phyloP scores from a whole-genome alignment of 2,888 invertebrate species.

The Geotrupes spiniger region DNA sequence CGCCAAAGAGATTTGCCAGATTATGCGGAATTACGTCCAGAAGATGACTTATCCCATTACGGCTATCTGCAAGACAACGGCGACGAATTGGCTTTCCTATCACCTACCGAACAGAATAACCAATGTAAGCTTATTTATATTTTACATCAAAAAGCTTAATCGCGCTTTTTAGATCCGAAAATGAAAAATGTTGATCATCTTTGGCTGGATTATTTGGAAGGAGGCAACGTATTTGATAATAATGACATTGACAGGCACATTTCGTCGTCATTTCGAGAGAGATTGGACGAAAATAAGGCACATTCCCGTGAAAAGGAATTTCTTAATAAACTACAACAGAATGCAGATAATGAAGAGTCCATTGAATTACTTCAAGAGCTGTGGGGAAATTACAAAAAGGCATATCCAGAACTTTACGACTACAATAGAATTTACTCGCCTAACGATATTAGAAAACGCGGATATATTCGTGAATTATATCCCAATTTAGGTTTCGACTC shows the following conservation, averaged over 20 bases:
- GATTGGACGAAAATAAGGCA: slow-evolving; percentile 55
- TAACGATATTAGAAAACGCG: slow-evolving; percentile 29
- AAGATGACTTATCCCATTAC: slow-evolving; percentile 15
- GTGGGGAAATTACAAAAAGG: slow-evolving; percentile 58
- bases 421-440: slow-evolving; percentile 23
- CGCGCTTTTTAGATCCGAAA: slow-evolving; percentile 1
- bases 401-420: slow-evolving; percentile 45
- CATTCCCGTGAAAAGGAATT: slow-evolving; percentile 41
- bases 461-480: slow-evolving; percentile 31
- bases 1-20: slow-evolving; percentile 47
- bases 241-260: slow-evolving; percentile 44
- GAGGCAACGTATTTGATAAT: slow-evolving; percentile 28
- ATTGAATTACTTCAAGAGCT: slow-evolving; percentile 56
- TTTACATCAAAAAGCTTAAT: no score
- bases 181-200: not conserved
- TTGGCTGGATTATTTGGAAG: slow-evolving; percentile 36
- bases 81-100: slow-evolving; percentile 28
- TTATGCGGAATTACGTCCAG: slow-evolving; percentile 24
- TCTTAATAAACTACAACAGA: slow-evolving; percentile 46
- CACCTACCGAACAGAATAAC: slow-evolving; percentile 18
- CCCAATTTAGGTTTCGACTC: slow-evolving; percentile 41
- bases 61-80: slow-evolving; percentile 19
- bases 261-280: slow-evolving; percentile 57
- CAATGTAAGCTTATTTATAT: slow-evolving; percentile 11
- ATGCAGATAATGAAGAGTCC: slow-evolving; percentile 45